Conservation (phyloP, 2,113 vertebrate genomes). For the Rattus rattus region DNA sequence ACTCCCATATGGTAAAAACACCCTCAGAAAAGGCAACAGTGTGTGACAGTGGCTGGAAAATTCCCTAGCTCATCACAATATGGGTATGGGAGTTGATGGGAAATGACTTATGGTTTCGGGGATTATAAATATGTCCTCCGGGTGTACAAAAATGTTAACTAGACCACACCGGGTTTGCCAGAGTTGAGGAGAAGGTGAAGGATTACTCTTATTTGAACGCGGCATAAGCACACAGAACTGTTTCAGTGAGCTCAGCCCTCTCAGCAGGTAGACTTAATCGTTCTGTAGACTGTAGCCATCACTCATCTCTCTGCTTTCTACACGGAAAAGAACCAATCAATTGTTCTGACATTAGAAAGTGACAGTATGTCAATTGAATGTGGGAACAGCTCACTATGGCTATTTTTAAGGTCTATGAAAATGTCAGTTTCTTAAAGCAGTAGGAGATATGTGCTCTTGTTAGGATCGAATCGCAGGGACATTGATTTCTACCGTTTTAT, state of each 20-base stretch:
- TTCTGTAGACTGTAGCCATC: constrained; percentile 24
- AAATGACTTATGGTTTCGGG: not conserved
- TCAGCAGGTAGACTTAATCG: not conserved
- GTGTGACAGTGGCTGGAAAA: not conserved
- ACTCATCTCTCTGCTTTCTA: constrained; percentile 14
- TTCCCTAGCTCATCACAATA: not conserved
- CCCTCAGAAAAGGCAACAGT: not conserved
- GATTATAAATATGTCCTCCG: not conserved
- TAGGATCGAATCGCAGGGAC: not conserved
- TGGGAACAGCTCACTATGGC: constrained; percentile 9
- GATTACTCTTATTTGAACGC: not conserved
- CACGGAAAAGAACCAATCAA: constrained; percentile 57
- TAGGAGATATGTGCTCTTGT: not conserved
- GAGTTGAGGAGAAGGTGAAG: not conserved
- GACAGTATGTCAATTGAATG: constrained; percentile 40
- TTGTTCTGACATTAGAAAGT: constrained; percentile 49
- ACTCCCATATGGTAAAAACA: not conserved
- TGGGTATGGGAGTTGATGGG: not conserved
- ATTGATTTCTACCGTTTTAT: constrained; percentile 34
- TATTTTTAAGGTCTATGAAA: constrained; percentile 62
- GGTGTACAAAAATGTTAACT: not conserved
- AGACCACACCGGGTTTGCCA: not conserved
- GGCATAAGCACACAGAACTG: not conserved
- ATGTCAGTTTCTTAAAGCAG: not conserved
- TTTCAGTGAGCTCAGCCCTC: not conserved